A percentile compares a stretch with the other conserved stretches of the same genome.
Evolutionary conservation across 2,797 vertebrate species (phyloP).

Genomic region (Poecilia velifera): DNA sequence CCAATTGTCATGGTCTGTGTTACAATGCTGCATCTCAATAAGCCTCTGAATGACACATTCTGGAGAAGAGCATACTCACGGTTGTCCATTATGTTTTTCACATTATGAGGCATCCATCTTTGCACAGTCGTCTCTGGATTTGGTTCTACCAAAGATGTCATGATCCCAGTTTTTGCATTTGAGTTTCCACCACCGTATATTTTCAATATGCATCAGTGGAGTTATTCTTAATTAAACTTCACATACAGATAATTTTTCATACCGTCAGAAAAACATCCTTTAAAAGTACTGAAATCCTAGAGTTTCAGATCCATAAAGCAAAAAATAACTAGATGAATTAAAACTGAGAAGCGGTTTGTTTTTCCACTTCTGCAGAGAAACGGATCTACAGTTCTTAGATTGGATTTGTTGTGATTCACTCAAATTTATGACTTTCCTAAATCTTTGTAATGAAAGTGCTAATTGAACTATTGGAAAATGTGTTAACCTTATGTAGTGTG

Average conservation of each 20-base stretch:
- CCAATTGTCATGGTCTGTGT: not conserved
- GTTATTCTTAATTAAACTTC: not conserved
- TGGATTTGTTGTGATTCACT: not conserved
- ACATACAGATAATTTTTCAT: not conserved
- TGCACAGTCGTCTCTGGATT: not conserved
- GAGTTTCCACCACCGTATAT: not conserved
- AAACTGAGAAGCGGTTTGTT: not conserved
- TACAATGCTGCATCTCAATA: not conserved
- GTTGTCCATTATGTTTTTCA: not conserved
- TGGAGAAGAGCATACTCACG: not conserved
- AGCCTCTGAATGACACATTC: not conserved
- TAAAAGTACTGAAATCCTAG: not conserved
- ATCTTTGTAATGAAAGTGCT: not conserved
- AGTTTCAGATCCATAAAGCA: not conserved
- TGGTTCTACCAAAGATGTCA: not conserved
- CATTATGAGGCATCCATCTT: not conserved
- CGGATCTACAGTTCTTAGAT: not conserved
- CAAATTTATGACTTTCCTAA: not conserved
- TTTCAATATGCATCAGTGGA: not conserved
- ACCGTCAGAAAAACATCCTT: not conserved
- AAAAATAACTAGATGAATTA: not conserved
- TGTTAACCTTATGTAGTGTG: not conserved
- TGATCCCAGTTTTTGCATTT: not conserved
- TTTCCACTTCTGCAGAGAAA: not conserved
- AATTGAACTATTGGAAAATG: not conserved